phyloP scores from a whole-genome alignment of 2,113 vertebrate species.

The Nibea coibor region DNA sequence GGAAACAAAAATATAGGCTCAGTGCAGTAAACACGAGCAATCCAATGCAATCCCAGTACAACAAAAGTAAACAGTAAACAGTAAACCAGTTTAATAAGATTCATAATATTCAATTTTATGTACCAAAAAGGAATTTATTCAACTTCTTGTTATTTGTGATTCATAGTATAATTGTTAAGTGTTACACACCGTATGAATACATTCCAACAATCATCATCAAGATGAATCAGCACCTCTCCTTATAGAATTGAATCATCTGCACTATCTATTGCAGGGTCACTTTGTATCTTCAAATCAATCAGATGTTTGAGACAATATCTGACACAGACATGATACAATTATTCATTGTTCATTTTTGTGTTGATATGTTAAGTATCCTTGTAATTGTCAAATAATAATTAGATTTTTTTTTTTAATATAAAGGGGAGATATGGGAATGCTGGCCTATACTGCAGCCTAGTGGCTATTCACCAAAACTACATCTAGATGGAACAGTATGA shows the following conservation, averaged over 20 bases:
- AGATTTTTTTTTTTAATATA: background rate
- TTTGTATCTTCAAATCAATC: background rate
- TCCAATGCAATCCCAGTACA: background rate
- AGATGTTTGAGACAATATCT: background rate
- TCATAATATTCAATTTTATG: background rate
- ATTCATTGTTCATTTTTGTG: background rate
- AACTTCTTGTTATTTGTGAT: background rate
- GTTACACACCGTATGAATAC: background rate
- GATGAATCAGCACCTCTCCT: background rate
- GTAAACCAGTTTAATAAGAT: background rate
- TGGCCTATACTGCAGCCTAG: constrained; percentile 58
- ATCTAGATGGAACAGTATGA: constrained; percentile 1
- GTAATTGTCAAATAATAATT: background rate
- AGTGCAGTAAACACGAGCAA: background rate
- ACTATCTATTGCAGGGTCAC: background rate
- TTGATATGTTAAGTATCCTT: background rate
- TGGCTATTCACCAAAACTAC: constrained; percentile 48
- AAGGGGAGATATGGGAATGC: background rate
- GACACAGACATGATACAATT: background rate
- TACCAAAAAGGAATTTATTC: background rate
- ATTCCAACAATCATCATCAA: background rate
- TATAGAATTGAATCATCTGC: background rate
- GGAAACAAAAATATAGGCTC: background rate
- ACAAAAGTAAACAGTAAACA: background rate
- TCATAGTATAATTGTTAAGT: background rate